phyloP scores from a whole-genome alignment of 2,797 vertebrate genomes.

The Aldrovandia affinis region DNA sequence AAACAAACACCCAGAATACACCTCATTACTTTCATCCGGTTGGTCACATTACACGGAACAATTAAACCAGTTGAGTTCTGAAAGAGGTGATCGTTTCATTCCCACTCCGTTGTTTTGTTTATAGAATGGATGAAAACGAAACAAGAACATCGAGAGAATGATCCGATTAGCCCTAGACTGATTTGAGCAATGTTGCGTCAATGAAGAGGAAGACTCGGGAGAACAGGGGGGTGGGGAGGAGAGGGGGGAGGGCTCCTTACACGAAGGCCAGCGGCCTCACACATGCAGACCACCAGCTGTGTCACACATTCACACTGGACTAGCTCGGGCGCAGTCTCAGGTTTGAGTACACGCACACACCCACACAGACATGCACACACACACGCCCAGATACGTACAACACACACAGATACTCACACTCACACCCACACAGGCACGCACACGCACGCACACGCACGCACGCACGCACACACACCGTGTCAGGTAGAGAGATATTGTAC shows the following conservation, averaged over 20 bases:
- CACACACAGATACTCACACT: constrained; percentile 29
- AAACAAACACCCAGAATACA: constrained; percentile 31
- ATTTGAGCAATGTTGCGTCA: not conserved
- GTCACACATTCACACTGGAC: not conserved
- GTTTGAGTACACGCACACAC: constrained; percentile 4
- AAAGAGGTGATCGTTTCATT: constrained; percentile 55
- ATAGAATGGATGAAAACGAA: constrained; percentile 40
- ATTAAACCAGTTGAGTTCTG: constrained; percentile 46
- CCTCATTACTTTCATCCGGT: constrained; percentile 26
- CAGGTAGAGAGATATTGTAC: constrained; percentile 56
- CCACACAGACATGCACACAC: not conserved
- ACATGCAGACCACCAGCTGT: not conserved
- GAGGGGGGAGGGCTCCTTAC: not conserved
- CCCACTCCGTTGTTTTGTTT: constrained; percentile 58
- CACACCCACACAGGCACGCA: constrained; percentile 16
- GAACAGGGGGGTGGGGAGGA: not conserved
- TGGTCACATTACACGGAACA: constrained; percentile 43
- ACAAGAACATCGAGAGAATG: constrained; percentile 8
- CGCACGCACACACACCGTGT: constrained; percentile 11
- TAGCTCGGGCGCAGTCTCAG: not conserved
- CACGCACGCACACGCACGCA: not conserved
- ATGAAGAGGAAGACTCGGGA: not conserved
- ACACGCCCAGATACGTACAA: not conserved
- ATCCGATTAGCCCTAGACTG: not conserved
- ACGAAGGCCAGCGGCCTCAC: no score